A percentile compares a stretch with the other conserved stretches of the same genome.
These are phyloP conservation scores for Eilema griseolum DNA, from an alignment of 2,888 invertebrate genomes.

Conservation along the genomic window DNA sequence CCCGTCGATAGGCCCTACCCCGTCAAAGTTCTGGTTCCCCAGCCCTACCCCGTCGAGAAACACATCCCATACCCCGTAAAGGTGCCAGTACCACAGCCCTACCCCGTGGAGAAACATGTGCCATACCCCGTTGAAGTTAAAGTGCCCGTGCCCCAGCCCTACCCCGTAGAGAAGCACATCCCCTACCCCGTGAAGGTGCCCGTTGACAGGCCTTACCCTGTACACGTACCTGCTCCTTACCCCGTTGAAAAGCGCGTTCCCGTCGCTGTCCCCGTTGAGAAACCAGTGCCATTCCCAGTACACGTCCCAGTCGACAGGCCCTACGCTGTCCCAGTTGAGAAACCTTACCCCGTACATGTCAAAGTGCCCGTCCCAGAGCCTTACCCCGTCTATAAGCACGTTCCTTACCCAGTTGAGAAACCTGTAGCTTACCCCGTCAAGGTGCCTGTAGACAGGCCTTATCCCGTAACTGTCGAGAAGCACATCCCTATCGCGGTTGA, in stretches of 20 bases:
- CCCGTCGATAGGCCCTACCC: constrained; percentile 93
- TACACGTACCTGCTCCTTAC: constrained; percentile 89
- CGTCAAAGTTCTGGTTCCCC: constrained; percentile 92
- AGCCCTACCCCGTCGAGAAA: constrained; percentile 93
- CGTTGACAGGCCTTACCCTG: constrained; percentile 90
- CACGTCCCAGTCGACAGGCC: constrained; percentile 89
- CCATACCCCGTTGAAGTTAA: constrained; percentile 91
- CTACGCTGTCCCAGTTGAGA: constrained; percentile 85
- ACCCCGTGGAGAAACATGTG: constrained; percentile 92
- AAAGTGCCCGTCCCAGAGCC: constrained; percentile 87
- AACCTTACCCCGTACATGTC: constrained; percentile 83
- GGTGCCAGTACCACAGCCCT: constrained; percentile 91
- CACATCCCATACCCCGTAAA: constrained; percentile 91
- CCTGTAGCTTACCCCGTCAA: constrained; percentile 89
- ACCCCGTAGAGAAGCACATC: constrained; percentile 90
- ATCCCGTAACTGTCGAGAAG: constrained; percentile 86
- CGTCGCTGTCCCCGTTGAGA: constrained; percentile 88
- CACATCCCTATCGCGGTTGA: constrained; percentile 82
- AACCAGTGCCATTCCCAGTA: constrained; percentile 88
- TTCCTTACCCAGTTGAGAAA: constrained; percentile 88
- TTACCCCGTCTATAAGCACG: constrained; percentile 89
- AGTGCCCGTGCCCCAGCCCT: constrained; percentile 92
- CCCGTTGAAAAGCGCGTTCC: constrained; percentile 88
- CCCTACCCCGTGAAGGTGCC: constrained; percentile 90
- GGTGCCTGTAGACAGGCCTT: constrained; percentile 89